Evolutionary conservation across 2,888 invertebrate genomes (phyloP), one percentile per base, ranked within the genome.

Genomic region (Tipula unca): DNA sequence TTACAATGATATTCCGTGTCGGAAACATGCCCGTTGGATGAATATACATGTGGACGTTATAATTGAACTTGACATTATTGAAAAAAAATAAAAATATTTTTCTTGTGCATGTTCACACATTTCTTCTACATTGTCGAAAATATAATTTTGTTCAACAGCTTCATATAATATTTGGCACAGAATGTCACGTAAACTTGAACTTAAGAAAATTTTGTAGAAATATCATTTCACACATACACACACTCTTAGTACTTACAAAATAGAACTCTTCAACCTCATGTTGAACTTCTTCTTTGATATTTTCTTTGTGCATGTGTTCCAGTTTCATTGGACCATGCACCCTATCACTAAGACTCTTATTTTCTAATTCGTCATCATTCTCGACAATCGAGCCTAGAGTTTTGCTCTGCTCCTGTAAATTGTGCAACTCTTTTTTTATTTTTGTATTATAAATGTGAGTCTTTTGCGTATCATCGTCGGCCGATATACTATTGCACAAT

Each of bases 401-500:
- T 13, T 69, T 69, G 8, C 20, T 25, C 25, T 69, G 69, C 69
- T 69, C 69, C 10, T 69, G 69, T 13, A 69, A 69, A 69, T 69
- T 69, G 14, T 69, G 69, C 20, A 69, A 25, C 14, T 69, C 69
- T 25, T 69, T 69, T 69, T 69, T 69, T 4, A 25, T 20, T 69
- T 69, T 69, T 69, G 69, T 69, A 69, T 69, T 25, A 69, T 69
- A 69, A 13, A 69, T 14, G 25, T 25, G 69, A 13, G 69, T 25
- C 25, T 69, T 69, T 25, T 25, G 25, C 2, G 25, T 25, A 69
- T 25, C 25, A 13, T 69, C 69, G 10, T n/a, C 29, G n/a, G 84
- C 6, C 29, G 29, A 3, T 10, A 36, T 84, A 6, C n/a, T 84
- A 48, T 86, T 42, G 29, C 85, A 86, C 35, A 86, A 82, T 13